These are phyloP conservation scores for Salvelinus namaycush DNA, from an alignment of 2,113 vertebrate genomes.

Conservation along the genomic window DNA sequence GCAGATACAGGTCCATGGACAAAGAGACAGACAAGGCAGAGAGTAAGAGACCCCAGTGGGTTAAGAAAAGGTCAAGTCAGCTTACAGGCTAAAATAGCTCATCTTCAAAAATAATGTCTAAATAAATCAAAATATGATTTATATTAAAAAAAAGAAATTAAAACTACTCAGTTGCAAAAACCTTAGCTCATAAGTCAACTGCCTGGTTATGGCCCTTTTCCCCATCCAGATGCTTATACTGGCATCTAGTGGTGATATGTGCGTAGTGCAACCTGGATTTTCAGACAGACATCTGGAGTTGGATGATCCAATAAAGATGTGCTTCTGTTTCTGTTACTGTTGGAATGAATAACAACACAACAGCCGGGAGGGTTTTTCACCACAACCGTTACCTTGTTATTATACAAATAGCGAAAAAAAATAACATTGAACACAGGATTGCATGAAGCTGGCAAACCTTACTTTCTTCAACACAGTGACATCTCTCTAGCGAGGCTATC, in stretches of 20 bases:
- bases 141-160: too few relatives aligned
- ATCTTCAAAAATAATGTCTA: not conserved
- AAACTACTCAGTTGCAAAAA: not conserved
- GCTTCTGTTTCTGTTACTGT: constrained; percentile 6
- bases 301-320: constrained; percentile 3
- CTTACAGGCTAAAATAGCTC: not conserved
- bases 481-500: not conserved
- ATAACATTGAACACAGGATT: constrained; percentile 1
- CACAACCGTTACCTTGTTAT: constrained; percentile 15
- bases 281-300: not conserved
- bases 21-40: not conserved
- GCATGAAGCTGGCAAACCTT: constrained; percentile 3
- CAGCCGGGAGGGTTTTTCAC: constrained; percentile 20
- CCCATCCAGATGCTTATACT: constrained; percentile 28
- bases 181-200: not conserved
- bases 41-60: not conserved
- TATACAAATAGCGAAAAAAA: constrained; percentile 20
- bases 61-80: not conserved
- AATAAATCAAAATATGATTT: not conserved
- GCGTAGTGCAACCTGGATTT: constrained; percentile 36
- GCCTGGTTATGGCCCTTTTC: not conserved
- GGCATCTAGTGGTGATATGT: constrained; percentile 62
- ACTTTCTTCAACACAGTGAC: not conserved
- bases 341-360: constrained; percentile 5
- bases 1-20: not conserved